Evolutionary conservation across 1,140 invertebrate genomes (phyloP).

Genomic region (Megalopta genalis): DNA sequence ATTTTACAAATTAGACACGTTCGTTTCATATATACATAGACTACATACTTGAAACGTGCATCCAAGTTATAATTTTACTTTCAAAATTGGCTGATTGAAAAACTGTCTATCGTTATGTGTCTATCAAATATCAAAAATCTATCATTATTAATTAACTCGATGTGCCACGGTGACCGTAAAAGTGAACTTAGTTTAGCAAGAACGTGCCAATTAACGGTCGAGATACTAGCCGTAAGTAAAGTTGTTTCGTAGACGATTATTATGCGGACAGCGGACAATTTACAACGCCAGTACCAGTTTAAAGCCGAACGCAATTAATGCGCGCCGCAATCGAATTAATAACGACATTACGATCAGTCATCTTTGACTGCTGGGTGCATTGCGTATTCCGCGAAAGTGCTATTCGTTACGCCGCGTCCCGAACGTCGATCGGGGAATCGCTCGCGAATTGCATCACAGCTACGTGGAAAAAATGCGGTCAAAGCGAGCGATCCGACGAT

Average conservation of each 20-base stretch:
- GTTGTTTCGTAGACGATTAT: not conserved
- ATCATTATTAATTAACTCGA: no score
- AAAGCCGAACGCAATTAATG: slow-evolving; percentile 2
- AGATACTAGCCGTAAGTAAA: not conserved
- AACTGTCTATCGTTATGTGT: no score
- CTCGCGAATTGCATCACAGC: not conserved
- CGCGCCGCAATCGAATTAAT: slow-evolving; percentile 16
- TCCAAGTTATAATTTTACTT: no score
- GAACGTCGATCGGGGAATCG: not conserved
- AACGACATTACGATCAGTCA: slow-evolving; percentile 27
- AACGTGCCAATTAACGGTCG: not conserved
- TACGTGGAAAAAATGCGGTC: not conserved
- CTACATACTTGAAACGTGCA: no score
- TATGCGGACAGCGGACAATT: not conserved
- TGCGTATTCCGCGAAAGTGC: slow-evolving; percentile 16
- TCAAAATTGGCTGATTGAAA: no score
- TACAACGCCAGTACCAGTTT: not conserved
- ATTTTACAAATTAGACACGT: no score
- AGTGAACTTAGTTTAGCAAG: not conserved
- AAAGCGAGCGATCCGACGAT: not conserved
- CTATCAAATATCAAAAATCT: no score
- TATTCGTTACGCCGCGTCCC: not conserved
- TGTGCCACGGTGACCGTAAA: not conserved
- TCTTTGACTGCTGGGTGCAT: not conserved
- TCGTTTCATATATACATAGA: no score